phyloP scores from a whole-genome alignment of 2,888 invertebrate genomes.

The Dysmachus trigonus region DNA sequence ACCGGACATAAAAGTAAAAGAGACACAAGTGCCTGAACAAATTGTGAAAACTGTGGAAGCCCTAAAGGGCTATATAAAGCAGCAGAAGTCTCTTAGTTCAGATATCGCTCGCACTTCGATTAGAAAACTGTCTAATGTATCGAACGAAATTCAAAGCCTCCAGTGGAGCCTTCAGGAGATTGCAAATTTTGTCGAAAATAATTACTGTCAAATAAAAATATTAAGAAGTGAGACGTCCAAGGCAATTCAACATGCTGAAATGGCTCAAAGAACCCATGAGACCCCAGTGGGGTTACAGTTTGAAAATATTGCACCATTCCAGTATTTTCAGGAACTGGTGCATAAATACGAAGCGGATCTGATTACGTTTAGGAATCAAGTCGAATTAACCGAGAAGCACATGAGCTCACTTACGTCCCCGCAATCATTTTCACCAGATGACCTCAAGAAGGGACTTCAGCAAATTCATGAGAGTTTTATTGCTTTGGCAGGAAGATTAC shows the following conservation, averaged over 20 bases:
- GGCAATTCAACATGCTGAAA: constrained; percentile 77
- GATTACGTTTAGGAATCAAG: constrained; percentile 74
- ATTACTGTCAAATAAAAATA: constrained; percentile 62
- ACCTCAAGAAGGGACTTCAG: constrained; percentile 79
- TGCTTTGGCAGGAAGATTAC: constrained; percentile 85
- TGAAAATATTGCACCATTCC: constrained; percentile 76
- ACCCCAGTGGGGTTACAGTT: constrained; percentile 79
- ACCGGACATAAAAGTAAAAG: constrained; percentile 62
- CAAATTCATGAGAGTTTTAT: constrained; percentile 88
- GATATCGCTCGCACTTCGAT: constrained; percentile 78
- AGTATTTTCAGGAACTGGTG: constrained; percentile 75
- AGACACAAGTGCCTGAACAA: constrained; percentile 75
- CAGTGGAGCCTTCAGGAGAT: constrained; percentile 60
- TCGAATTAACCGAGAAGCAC: constrained; percentile 77
- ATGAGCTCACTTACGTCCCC: constrained; percentile 72
- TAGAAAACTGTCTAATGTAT: constrained; percentile 60
- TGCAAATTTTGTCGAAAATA: constrained; percentile 61
- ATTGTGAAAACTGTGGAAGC: constrained; percentile 79
- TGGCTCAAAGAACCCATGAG: constrained; percentile 81
- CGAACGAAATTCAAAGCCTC: constrained; percentile 58
- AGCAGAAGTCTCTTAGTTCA: constrained; percentile 82
- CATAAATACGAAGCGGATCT: constrained; percentile 77
- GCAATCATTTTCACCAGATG: constrained; percentile 74
- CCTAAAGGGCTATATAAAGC: constrained; percentile 85
- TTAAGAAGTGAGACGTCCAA: constrained; percentile 77